Evolutionary conservation across 2,113 vertebrate genomes (phyloP).

Genomic region (Notiomystis cincta): DNA sequence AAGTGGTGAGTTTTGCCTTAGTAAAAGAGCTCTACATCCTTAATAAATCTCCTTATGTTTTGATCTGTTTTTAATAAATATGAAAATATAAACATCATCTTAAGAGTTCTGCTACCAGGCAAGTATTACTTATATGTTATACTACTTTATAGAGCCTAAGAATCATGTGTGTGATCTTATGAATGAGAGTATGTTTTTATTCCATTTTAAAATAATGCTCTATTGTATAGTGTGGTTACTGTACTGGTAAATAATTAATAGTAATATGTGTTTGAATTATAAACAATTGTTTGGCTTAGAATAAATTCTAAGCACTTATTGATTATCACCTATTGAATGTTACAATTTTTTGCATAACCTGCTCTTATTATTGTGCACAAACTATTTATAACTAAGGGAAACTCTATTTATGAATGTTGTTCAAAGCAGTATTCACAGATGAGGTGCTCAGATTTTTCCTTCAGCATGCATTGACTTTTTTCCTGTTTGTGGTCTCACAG

Average conservation of each 20-base stretch:
- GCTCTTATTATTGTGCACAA: not conserved
- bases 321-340: not conserved
- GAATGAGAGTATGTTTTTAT: not conserved
- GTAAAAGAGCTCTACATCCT: not conserved
- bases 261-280: not conserved
- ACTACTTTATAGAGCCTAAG: not conserved
- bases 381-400: not conserved
- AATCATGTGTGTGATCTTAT: not conserved
- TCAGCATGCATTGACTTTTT: not conserved
- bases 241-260: not conserved
- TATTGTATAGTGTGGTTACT: not conserved
- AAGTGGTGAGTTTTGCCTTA: slow-evolving; percentile 77
- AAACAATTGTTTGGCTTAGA: not conserved
- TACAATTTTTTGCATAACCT: not conserved
- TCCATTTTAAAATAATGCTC: not conserved
- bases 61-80: slow-evolving; percentile 21
- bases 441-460: not conserved
- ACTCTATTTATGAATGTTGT: not conserved
- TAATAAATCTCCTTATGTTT: not conserved
- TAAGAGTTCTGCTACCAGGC: not conserved
- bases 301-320: not conserved
- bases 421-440: not conserved
- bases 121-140: not conserved
- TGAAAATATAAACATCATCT: not conserved
- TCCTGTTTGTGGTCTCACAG: not conserved